These are phyloP conservation scores for Scomberomorus guttatus DNA, from an alignment of 2,797 vertebrate genomes.

Conservation along the genomic window DNA sequence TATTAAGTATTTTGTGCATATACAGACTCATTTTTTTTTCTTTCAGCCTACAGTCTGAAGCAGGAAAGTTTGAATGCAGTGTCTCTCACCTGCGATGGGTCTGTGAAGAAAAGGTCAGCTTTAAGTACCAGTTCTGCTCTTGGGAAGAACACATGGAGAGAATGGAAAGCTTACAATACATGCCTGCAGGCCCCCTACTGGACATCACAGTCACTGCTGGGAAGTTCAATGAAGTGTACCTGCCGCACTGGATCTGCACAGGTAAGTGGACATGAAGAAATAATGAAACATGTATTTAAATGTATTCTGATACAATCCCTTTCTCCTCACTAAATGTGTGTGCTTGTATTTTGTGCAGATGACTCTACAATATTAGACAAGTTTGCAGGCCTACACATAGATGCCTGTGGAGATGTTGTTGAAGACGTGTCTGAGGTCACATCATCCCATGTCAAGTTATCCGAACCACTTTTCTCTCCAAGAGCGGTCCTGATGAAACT, in stretches of 20 bases:
- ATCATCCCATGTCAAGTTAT: no score
- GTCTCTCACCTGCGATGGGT: constrained; percentile 49
- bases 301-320: no score
- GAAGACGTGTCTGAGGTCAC: no score
- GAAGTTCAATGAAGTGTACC: constrained; percentile 19
- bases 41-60: constrained; percentile 28
- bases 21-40: neutral
- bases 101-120: constrained; percentile 19
- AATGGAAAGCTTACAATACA: neutral
- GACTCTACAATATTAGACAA: neutral
- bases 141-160: constrained; percentile 37
- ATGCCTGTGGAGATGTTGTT: no score
- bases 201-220: constrained; percentile 37
- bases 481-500: no score
- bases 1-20: no score
- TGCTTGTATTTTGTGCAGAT: constrained; percentile 15
- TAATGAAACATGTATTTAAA: no score
- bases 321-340: no score
- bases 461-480: no score
- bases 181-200: constrained; percentile 41
- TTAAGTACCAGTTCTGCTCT: constrained; percentile 38
- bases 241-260: constrained; percentile 52
- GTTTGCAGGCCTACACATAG: no score
- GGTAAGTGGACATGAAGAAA: neutral
- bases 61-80: constrained; percentile 46